Base-by-base conservation (phyloP, 1,140 invertebrate species). In the Ostrea edulis region DNA sequence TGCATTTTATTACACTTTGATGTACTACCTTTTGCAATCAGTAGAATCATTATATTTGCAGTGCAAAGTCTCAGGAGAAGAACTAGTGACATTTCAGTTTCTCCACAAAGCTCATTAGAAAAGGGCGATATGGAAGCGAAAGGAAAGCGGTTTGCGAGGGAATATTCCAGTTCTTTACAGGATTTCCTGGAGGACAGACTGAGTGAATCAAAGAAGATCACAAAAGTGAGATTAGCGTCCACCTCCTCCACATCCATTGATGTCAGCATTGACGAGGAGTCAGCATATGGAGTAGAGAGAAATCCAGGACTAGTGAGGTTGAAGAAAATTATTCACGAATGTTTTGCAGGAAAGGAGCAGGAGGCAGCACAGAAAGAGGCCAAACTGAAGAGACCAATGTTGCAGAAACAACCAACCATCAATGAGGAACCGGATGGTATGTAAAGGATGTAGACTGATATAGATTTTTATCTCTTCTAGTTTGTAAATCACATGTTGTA, bases 121-220 rank as follows among this genome's bases (percentile, higher is more conserved):
- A 17, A 52, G 9, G 82, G 53, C 11, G 52, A 54, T 52, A 9
- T 54, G 2, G 20, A 52, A 9, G 82, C n/a, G 9, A 82, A 44
- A n/a, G n/a, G 82, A 22, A 53, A 52, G 82, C 35, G 52, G 11
- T 82, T 53, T 54, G 52, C 44, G 0, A 22, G 52, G 20, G 53
- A 82, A 82, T 44, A 44, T 12, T 82, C 82, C 51, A 51, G 44
- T 53, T 82, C 82, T n/a, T 12, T 82, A 44, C 82, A 82, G n/a
- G 29, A 54, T 22, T 82, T 82, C 44, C 52, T 82, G n/a, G 52
- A 52, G 52, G 44, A 82, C 44, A 71, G 68, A 35, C 82, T 82
- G 4, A 22, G n/a, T 51, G 44, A 82, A 52, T 82, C 82, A 11
- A 82, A 53, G 52, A 52, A 2, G 0, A 9, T 53, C 44, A 54